Percentiles rank a stretch among this genome's conserved stretches.
Evolutionary conservation across 2,888 invertebrate species (phyloP).

Genomic region (Andrena trimmerana): DNA sequence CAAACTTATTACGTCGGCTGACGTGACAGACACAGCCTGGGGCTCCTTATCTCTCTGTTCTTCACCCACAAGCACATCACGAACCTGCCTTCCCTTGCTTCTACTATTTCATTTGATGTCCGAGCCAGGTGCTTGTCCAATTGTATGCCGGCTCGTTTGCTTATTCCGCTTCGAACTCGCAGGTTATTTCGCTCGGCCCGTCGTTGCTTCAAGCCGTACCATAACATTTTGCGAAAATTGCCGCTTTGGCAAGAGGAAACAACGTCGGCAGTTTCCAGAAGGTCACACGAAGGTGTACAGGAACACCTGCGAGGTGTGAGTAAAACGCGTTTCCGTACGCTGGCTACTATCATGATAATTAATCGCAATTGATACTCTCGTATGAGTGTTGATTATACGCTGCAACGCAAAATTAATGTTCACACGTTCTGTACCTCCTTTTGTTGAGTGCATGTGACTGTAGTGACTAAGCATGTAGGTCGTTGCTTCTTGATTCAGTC

Average conservation of each 20-base stretch:
- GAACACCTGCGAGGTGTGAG: constrained; percentile 45
- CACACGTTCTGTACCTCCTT: constrained; percentile 29
- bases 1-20: constrained; percentile 82
- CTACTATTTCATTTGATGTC: constrained; percentile 75
- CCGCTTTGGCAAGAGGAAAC: constrained; percentile 13
- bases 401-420: constrained; percentile 49
- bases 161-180: constrained; percentile 41
- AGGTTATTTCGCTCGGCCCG: constrained; percentile 27
- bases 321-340: constrained; percentile 40
- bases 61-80: constrained; percentile 47
- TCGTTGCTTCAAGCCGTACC: background rate
- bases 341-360: constrained; percentile 48
- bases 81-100: constrained; percentile 27
- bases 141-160: constrained; percentile 50
- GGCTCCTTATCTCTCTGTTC: constrained; percentile 61
- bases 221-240: constrained; percentile 40
- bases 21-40: constrained; percentile 78
- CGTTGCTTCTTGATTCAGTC: constrained; percentile 31
- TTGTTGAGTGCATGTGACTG: background rate
- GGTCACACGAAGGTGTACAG: constrained; percentile 15
- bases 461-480: constrained; percentile 33
- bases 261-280: constrained; percentile 21
- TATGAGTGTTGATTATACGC: constrained; percentile 45
- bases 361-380: constrained; percentile 54
- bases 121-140: constrained; percentile 76